These are phyloP conservation scores for Cydia splendana DNA, from an alignment of 1,140 invertebrate genomes.

Conservation along the genomic window DNA sequence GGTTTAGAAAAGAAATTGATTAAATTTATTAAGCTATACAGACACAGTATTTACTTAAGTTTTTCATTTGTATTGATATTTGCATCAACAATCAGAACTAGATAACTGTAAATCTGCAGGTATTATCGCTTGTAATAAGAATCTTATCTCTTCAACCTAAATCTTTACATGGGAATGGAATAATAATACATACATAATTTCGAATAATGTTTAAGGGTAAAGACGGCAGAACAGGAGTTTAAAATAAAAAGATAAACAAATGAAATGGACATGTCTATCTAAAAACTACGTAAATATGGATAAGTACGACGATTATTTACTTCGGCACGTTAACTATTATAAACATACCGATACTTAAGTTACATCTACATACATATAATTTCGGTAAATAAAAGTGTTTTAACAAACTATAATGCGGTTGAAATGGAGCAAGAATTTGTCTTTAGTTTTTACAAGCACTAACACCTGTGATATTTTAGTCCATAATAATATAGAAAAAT, in stretches of 20 bases:
- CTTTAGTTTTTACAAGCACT: neutral
- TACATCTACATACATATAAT: neutral
- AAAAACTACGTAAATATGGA: neutral
- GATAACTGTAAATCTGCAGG: neutral
- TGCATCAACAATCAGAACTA: neutral
- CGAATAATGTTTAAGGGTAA: neutral
- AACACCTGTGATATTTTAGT: neutral
- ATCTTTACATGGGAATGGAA: neutral
- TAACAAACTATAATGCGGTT: neutral
- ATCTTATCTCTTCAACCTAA: slow-evolving; percentile 10
- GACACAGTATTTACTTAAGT: neutral
- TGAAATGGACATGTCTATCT: neutral
- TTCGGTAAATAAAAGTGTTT: neutral
- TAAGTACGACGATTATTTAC: neutral
- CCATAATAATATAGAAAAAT: neutral
- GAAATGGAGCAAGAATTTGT: neutral
- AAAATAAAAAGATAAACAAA: neutral
- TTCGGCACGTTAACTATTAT: neutral
- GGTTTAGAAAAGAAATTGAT: neutral
- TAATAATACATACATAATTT: neutral
- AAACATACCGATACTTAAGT: slow-evolving; percentile 1
- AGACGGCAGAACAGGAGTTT: neutral
- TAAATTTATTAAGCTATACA: neutral
- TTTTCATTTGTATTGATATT: neutral
- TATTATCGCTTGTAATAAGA: neutral